Evolutionary conservation across 2,888 invertebrate genomes (phyloP).

Genomic region (Cybosia mesomella): DNA sequence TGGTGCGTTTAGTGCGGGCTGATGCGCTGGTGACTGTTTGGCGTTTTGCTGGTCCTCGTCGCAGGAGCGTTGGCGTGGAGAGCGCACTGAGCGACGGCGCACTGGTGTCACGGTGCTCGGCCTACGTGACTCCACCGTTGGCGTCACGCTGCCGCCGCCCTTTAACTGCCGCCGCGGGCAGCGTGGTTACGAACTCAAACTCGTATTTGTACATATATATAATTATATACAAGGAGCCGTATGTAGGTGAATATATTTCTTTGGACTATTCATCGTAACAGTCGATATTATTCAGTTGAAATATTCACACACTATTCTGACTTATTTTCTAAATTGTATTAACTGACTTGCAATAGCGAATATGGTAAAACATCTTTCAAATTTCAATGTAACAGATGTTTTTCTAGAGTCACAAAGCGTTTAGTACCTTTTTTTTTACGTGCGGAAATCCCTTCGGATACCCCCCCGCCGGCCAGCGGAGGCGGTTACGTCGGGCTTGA

Average conservation of each 20-base stretch:
- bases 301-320: neutral
- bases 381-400: neutral
- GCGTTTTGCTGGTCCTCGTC: constrained; percentile 89
- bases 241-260: neutral
- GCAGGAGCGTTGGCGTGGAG: constrained; percentile 93
- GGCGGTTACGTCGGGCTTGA: too few relatives aligned
- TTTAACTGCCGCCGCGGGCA: constrained; percentile 89
- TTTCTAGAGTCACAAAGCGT: neutral
- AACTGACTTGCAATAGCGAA: neutral
- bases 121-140: constrained; percentile 86
- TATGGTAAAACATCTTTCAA: neutral
- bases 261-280: neutral
- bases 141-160: constrained; percentile 87
- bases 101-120: constrained; percentile 88
- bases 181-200: constrained; percentile 76
- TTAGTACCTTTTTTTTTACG: too few relatives aligned
- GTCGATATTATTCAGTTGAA: neutral
- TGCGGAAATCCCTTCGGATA: too few relatives aligned
- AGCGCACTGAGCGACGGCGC: constrained; percentile 88
- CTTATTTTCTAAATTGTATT: neutral
- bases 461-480: too few relatives aligned
- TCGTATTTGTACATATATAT: constrained; percentile 21
- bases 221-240: neutral
- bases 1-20: constrained; percentile 89
- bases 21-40: constrained; percentile 62